These are phyloP conservation scores for Proteles cristata DNA, from an alignment of 2,113 vertebrate species.

Conservation along the genomic window DNA sequence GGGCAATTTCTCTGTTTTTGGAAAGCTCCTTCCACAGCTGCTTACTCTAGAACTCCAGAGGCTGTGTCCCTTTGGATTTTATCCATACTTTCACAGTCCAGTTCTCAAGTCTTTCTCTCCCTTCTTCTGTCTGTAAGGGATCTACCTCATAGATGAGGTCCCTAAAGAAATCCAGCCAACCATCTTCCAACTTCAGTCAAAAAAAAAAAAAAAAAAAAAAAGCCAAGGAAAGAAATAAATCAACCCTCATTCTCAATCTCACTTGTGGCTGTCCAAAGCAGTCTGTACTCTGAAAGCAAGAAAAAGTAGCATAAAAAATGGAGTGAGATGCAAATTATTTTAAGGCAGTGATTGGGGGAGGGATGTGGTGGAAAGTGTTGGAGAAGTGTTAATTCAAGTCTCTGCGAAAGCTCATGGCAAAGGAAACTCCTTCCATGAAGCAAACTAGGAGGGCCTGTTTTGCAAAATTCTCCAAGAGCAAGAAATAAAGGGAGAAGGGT, in stretches of 20 bases:
- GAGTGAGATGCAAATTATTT: conserved; percentile 67
- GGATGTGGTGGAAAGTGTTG: not conserved
- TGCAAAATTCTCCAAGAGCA: conserved; percentile 65
- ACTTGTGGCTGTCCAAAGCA: conserved; percentile 23
- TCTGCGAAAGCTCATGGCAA: conserved; percentile 56
- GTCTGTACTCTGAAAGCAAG: not conserved
- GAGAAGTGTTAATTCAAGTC: conserved; percentile 52
- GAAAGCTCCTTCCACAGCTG: conserved; percentile 10
- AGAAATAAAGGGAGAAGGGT: not conserved
- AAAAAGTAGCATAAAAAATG: not conserved
- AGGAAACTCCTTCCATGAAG: conserved; percentile 71
- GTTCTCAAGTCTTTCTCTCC: conserved; percentile 34
- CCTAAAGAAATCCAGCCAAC: conserved; percentile 51
- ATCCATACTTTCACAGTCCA: conserved; percentile 59
- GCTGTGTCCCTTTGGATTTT: conserved; percentile 53
- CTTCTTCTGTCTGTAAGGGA: conserved; percentile 19
- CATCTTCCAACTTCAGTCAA: conserved; percentile 25
- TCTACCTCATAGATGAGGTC: not conserved
- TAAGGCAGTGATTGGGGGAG: conserved; percentile 12
- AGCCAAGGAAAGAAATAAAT: conserved; percentile 5
- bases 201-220: not conserved
- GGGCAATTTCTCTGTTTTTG: conserved; percentile 46
- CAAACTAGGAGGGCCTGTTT: conserved; percentile 67
- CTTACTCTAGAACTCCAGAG: not conserved
- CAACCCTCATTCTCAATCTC: not conserved